Evolutionary conservation across 2,888 invertebrate genomes (phyloP), one percentile per base, ranked within the genome.

Genomic region (Agrotis clavis): DNA sequence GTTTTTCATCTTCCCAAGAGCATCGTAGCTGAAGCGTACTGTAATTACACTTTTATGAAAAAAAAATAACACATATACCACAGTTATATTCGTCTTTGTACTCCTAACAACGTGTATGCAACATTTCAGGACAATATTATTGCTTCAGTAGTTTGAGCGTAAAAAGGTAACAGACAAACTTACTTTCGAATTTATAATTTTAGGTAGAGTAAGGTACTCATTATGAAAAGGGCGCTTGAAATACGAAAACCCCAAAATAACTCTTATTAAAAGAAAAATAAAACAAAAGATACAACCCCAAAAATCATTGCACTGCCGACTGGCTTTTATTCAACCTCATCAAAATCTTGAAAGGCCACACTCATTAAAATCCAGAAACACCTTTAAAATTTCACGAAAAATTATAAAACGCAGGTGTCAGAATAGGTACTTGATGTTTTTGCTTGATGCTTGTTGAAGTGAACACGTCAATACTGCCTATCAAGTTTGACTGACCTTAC

Each of bases 311-410:
- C 50, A 47, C 18, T 35, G n/a, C 25, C 6, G 57, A 50, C 41
- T 25, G 35, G 21, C 14, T 78, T 77, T 35, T 54, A 50, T 64
- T 59, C n/a, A 35, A 35, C 50, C 63, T 78, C 54, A 60, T 60
- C 19, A 78, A 47, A 54, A 54, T 35, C 54, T 71, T 64, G 63
- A 71, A 70, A 48, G 19, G 19, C 50, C 9, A 16, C 5, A 30
- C 78, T 64, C 63, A 50, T 75, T 75, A 62, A 54, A 78, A 64
- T 51, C 25, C 25, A 50, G 50, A 18, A 30, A 9, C 7, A 71
- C 41, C 45, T 78, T 63, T 45, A 16, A 62, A 63, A 45, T 11
- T 51, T 68, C 47, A 73, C 41, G 56, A 73, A 50, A 67, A 57
- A 57, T 35, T 45, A 50, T 35, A 14, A 45, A 71, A 25, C 2